Evolutionary conservation across 2,888 invertebrate genomes (phyloP).

Genomic region (Zele albiditarsus): DNA sequence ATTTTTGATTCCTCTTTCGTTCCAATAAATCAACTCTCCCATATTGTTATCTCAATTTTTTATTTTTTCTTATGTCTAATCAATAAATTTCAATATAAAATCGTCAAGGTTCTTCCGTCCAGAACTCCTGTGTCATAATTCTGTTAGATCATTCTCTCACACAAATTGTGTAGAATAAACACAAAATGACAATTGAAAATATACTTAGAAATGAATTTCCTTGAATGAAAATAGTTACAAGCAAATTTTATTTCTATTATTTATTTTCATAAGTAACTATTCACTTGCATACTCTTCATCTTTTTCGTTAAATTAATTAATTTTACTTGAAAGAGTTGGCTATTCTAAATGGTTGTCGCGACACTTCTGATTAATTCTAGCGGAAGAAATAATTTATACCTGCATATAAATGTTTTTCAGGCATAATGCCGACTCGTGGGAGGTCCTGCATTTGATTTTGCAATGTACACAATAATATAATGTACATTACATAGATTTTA

Average conservation of each 20-base stretch:
- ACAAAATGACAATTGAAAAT: too few relatives aligned
- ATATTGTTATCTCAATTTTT: too few relatives aligned
- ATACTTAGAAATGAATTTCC: too few relatives aligned
- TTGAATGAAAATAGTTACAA: background rate
- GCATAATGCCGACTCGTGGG: constrained; percentile 50
- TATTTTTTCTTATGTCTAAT: too few relatives aligned
- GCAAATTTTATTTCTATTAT: background rate
- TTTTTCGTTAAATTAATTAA: background rate
- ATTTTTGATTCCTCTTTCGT: too few relatives aligned
- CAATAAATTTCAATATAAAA: too few relatives aligned
- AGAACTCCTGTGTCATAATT: too few relatives aligned
- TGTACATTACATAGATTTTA: background rate
- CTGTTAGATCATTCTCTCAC: too few relatives aligned
- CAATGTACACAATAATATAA: constrained; percentile 7
- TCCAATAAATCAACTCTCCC: too few relatives aligned
- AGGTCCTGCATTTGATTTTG: constrained; percentile 37
- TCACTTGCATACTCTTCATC: background rate
- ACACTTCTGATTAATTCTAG: constrained; percentile 58
- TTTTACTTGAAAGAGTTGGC: constrained; percentile 23
- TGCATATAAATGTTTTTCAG: constrained; percentile 48
- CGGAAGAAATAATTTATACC: constrained; percentile 48
- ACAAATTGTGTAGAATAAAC: too few relatives aligned
- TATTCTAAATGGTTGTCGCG: constrained; percentile 54
- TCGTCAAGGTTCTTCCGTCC: too few relatives aligned
- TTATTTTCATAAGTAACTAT: background rate